Evolutionary conservation across 1,140 invertebrate genomes (phyloP).

Genomic region (Dendrolimus punctatus): DNA sequence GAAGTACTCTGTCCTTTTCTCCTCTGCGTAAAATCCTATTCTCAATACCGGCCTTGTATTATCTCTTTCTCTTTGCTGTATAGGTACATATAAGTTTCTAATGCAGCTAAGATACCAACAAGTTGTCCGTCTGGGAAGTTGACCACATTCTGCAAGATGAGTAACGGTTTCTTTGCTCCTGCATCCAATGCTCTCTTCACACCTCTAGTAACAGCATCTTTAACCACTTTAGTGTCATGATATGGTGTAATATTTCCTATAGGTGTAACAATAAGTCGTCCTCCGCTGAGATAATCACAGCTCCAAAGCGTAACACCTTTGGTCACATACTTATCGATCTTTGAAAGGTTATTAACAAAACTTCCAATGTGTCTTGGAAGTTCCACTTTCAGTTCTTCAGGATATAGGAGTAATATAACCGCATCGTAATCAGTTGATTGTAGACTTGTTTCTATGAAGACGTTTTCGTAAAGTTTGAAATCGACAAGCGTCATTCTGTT

Average conservation of each 20-base stretch:
- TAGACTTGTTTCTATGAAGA: slow-evolving; percentile 58
- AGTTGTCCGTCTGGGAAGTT: slow-evolving; percentile 75
- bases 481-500: slow-evolving; percentile 16
- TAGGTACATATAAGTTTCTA: slow-evolving; percentile 91
- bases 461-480: slow-evolving; percentile 53
- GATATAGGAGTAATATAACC: slow-evolving; percentile 63
- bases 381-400: slow-evolving; percentile 41
- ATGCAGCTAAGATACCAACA: slow-evolving; percentile 84
- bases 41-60: slow-evolving; percentile 71
- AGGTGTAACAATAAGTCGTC: slow-evolving; percentile 80
- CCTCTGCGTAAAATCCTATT: slow-evolving; percentile 61
- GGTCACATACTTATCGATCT: slow-evolving; percentile 62
- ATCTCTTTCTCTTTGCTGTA: slow-evolving; percentile 85
- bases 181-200: slow-evolving; percentile 73
- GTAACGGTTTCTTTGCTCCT: slow-evolving; percentile 80
- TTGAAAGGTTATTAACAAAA: slow-evolving; percentile 41
- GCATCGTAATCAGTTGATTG: slow-evolving; percentile 64
- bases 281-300: slow-evolving; percentile 75
- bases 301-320: slow-evolving; percentile 72
- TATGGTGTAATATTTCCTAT: slow-evolving; percentile 85
- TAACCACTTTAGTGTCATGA: slow-evolving; percentile 79
- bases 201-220: slow-evolving; percentile 66
- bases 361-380: slow-evolving; percentile 46
- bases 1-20: slow-evolving; percentile 40
- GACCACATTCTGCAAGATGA: slow-evolving; percentile 72